A percentile compares a stretch with the other conserved stretches of the same genome.
Conservation (phyloP, 2,797 vertebrate species). For the Danio kyathit region DNA sequence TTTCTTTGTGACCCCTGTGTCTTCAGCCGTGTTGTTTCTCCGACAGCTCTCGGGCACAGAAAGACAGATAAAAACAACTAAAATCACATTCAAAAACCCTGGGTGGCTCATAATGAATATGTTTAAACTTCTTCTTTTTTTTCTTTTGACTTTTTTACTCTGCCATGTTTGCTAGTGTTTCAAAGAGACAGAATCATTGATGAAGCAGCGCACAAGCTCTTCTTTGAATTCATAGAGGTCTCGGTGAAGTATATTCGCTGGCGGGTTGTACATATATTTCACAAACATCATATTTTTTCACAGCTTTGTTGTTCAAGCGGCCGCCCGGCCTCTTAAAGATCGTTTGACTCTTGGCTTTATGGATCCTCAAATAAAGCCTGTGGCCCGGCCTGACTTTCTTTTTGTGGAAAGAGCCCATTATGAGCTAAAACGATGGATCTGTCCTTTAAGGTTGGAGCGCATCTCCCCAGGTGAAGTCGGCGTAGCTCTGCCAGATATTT, state of each 20-base stretch:
- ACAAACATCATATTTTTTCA: slow-evolving; percentile 32
- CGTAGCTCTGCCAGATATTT: slow-evolving; percentile 72
- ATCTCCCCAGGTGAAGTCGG: slow-evolving; percentile 43
- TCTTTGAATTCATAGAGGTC: slow-evolving; percentile 12
- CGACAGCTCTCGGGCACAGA: slow-evolving; percentile 18
- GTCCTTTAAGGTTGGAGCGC: slow-evolving; percentile 34
- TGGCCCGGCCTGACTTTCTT: slow-evolving; percentile 23
- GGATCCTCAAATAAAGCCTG: slow-evolving; percentile 27
- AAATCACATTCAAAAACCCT: slow-evolving; percentile 20
- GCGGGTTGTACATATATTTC: slow-evolving; percentile 36
- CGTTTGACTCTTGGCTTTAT: slow-evolving; percentile 43
- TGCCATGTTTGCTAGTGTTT: slow-evolving; percentile 15
- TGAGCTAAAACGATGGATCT: slow-evolving; percentile 41
- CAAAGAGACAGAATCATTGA: slow-evolving; percentile 36
- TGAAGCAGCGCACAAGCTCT: slow-evolving; percentile 25
- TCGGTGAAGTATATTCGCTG: slow-evolving; percentile 8
- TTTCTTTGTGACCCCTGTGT: slow-evolving; percentile 17
- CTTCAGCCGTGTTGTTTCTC: slow-evolving; percentile 5
- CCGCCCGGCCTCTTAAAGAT: slow-evolving; percentile 18
- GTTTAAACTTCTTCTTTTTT: slow-evolving; percentile 26
- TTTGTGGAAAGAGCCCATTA: slow-evolving; percentile 44
- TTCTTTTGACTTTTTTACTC: not conserved
- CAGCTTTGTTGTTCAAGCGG: slow-evolving; percentile 35
- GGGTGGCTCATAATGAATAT: slow-evolving; percentile 39
- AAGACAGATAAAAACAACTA: slow-evolving; percentile 1